These are phyloP conservation scores for Pseudochaenichthys georgianus DNA, from an alignment of 2,797 vertebrate genomes.

Conservation along the genomic window DNA sequence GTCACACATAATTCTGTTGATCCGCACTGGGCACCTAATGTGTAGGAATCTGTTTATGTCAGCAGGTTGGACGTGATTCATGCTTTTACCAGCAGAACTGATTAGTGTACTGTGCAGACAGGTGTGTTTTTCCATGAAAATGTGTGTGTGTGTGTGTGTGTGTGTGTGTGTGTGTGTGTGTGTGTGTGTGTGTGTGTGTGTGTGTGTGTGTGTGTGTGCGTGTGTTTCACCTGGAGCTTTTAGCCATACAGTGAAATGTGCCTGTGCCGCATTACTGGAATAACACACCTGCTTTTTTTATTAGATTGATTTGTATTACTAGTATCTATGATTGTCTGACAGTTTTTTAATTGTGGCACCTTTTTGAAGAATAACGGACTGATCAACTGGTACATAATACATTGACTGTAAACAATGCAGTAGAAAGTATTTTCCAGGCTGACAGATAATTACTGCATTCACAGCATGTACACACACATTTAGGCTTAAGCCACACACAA, in stretches of 20 bases:
- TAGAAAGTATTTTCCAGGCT: neutral
- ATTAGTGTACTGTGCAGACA: constrained; percentile 53
- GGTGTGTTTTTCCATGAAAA: constrained; percentile 52
- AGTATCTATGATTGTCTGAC: neutral
- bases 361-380: neutral
- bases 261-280: constrained; percentile 69
- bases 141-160: constrained; percentile 7
- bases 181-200: constrained; percentile 20
- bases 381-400: neutral
- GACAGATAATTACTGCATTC: too few relatives aligned
- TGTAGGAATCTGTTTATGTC: constrained; percentile 38
- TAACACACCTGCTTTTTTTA: constrained; percentile 36
- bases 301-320: neutral
- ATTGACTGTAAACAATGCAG: neutral
- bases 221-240: constrained; percentile 37
- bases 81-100: constrained; percentile 64
- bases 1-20: neutral
- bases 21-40: neutral
- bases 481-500: neutral
- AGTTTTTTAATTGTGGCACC: neutral
- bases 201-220: constrained; percentile 27
- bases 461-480: constrained; percentile 4
- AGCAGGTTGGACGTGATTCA: constrained; percentile 63
- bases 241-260: constrained; percentile 65
- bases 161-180: constrained; percentile 25